These are phyloP conservation scores for Chrosomus eos DNA, from an alignment of 2,797 vertebrate genomes.

Conservation along the genomic window DNA sequence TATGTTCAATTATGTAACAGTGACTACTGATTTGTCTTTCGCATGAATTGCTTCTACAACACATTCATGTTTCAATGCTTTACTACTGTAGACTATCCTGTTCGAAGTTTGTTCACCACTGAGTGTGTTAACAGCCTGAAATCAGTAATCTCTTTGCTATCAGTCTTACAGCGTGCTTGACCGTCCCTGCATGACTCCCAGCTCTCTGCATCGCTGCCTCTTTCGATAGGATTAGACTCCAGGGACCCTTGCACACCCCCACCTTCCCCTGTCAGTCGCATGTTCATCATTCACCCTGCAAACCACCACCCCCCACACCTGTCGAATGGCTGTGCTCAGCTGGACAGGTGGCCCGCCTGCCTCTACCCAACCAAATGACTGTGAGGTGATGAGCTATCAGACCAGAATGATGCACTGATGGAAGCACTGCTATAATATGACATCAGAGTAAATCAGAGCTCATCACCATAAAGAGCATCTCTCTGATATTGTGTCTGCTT, in stretches of 20 bases:
- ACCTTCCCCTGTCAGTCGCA: constrained; percentile 59
- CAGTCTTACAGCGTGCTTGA: constrained; percentile 12
- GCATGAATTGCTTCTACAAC: background rate
- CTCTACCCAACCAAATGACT: constrained; percentile 29
- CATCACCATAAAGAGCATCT: background rate
- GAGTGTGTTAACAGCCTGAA: constrained; percentile 35
- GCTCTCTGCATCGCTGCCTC: constrained; percentile 73
- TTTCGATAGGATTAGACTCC: constrained; percentile 76
- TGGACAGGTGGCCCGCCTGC: background rate
- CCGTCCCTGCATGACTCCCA: constrained; percentile 3
- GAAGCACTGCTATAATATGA: constrained; percentile 6
- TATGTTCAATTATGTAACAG: constrained; percentile 2
- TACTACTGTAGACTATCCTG: background rate
- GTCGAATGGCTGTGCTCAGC: constrained; percentile 52
- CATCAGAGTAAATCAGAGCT: background rate
- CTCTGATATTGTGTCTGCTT: background rate
- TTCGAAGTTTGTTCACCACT: background rate
- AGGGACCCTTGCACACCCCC: constrained; percentile 41
- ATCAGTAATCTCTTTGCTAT: constrained; percentile 42
- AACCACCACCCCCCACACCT: constrained; percentile 56
- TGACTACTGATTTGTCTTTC: background rate
- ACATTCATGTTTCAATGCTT: background rate
- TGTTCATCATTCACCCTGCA: constrained; percentile 69
- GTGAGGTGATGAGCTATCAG: constrained; percentile 9
- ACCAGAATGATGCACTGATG: background rate